Evolutionary conservation across 2,113 vertebrate genomes (phyloP).

Genomic region (Semnopithecus entellus): DNA sequence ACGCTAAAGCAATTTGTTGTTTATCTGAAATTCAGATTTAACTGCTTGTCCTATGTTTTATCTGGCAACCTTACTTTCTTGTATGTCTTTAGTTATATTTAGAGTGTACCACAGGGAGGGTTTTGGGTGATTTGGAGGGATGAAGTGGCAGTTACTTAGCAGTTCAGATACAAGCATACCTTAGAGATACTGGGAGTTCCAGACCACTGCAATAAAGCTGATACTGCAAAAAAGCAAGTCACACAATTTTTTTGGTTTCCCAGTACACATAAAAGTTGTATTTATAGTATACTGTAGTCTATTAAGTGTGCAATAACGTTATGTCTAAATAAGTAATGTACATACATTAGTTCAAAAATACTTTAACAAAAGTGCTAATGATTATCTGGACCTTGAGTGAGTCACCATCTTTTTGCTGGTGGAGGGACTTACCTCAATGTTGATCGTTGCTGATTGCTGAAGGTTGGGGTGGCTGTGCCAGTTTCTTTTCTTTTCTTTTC

Average conservation of each 20-base stretch:
- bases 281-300: neutral
- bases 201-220: neutral
- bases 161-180: accelerated
- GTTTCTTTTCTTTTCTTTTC: neutral
- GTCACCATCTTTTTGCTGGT: neutral
- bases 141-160: neutral
- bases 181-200: neutral
- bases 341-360: neutral
- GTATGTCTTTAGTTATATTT: neutral
- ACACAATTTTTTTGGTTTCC: neutral
- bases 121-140: neutral
- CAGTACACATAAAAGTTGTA: neutral
- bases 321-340: neutral
- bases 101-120: too few relatives aligned
- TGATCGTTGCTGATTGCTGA: neutral
- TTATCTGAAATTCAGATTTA: neutral
- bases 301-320: neutral
- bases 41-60: neutral
- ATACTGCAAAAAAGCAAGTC: neutral
- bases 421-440: neutral
- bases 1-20: neutral
- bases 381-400: neutral
- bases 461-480: neutral
- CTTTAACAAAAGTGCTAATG: neutral
- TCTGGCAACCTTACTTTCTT: neutral